Conservation (phyloP, 37 sponge, comb jelly and placozoan species). For the Spongia lamella region DNA sequence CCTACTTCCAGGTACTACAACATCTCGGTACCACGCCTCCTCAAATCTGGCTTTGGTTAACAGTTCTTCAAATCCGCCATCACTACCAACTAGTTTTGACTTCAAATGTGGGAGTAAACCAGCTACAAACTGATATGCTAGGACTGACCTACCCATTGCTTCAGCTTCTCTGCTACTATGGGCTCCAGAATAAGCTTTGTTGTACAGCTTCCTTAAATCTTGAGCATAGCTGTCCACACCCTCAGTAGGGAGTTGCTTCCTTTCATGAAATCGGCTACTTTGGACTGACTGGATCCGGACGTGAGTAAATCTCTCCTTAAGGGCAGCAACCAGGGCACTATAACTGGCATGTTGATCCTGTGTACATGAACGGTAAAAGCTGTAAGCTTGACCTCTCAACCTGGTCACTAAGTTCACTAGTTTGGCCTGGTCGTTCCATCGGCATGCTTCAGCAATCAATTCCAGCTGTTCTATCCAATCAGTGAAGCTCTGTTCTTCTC, state of each 20-base stretch:
- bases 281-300: constrained; percentile 18
- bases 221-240: constrained; percentile 14
- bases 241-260: not conserved
- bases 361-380: constrained; percentile 19
- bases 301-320: constrained; percentile 6
- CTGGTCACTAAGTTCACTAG: constrained; percentile 22
- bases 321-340: not conserved
- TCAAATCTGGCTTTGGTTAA: constrained; percentile 20
- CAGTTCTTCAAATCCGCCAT: constrained; percentile 7
- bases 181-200: constrained; percentile 13
- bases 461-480: constrained; percentile 30
- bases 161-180: constrained; percentile 13
- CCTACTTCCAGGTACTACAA: too few species aligned
- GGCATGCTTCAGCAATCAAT: not conserved
- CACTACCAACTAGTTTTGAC: constrained; percentile 6
- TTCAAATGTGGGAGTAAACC: not conserved
- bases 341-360: constrained; percentile 5
- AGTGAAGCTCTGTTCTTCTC: not conserved
- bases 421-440: constrained; percentile 7
- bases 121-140: constrained; percentile 15
- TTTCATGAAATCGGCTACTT: constrained; percentile 8
- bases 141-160: constrained; percentile 15
- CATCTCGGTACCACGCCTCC: constrained; percentile 19
- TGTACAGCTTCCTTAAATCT: constrained; percentile 5
- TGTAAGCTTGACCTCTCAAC: constrained; percentile 17